Evolutionary conservation across 2,113 vertebrate genomes (phyloP), one percentile per base, ranked within the genome.

Genomic region (Limnothrissa miodon): DNA sequence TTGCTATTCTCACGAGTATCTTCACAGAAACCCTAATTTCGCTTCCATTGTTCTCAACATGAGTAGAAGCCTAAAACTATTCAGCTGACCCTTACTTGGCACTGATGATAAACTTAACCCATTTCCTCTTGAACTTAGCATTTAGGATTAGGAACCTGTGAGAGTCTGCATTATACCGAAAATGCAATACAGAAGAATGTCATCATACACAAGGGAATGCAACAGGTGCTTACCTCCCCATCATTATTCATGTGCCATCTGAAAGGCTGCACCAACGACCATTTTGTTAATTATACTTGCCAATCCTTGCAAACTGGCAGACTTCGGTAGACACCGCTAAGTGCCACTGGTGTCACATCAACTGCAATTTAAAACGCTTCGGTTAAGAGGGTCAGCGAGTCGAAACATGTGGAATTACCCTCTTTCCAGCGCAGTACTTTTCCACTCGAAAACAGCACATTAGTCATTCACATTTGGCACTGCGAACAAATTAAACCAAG

Each of bases 31-130:
- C 29, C 48, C 21, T 83, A 78, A 78, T 79, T 44, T 78, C 36
- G 36, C 36, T 48, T 79, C 46, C 23, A 53, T 83, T 83, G 82
- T 78, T 56, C 36, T 79, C 45, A 25, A 59, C 45, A 45, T 45
- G 42, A 44, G 62, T 46, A n/a, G 23, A 11, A 83, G 82, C 45
- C 21, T 83, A 83, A 79, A 78, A 78, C 82, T 44, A 83, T 51
- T 78, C 39, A 83, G 82, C 48, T 79, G 82, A 79, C 74, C 82
- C 74, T 79, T 78, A 39, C 21, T 42, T 83, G 82, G 74, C 82
- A 56, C 45, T 36, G 29, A 33, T 83, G 51, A 6, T 78, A 79
- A 83, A 36, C 46, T 83, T 83, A 36, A 44, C 42, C 56, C 15
- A 39, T 83, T 82, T 82, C 44, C 46, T 45, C 79, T 74, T 82